Conservation (phyloP, 2,113 vertebrate genomes). For the Prunella fulvescens region DNA sequence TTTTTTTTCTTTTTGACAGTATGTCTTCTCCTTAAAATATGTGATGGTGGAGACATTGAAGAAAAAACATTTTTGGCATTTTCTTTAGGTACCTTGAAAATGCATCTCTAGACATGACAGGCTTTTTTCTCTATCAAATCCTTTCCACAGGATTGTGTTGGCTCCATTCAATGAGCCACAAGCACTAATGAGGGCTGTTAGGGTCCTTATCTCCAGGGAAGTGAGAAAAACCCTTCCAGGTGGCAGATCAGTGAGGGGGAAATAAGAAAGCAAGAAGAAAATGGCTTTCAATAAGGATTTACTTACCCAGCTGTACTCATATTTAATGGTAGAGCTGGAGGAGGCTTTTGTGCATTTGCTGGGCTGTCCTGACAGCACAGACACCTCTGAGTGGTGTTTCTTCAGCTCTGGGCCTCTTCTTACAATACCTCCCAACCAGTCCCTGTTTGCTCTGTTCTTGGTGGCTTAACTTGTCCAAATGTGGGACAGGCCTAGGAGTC, state of each 20-base stretch:
- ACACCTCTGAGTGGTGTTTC: not conserved
- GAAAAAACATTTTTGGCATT: not conserved
- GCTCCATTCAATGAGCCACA: not conserved
- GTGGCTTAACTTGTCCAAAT: not conserved
- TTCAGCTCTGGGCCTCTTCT: not conserved
- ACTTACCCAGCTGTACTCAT: not conserved
- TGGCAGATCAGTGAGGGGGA: not conserved
- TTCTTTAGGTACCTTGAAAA: not conserved
- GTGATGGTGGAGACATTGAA: not conserved
- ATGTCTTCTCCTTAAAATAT: not conserved
- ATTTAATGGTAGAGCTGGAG: not conserved
- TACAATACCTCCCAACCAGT: fast-evolving
- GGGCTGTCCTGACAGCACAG: not conserved
- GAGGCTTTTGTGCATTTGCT: not conserved
- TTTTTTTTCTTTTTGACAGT: not conserved
- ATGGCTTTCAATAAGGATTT: not conserved
- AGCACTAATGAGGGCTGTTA: not conserved
- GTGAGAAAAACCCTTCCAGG: not conserved
- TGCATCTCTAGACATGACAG: not conserved
- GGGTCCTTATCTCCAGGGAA: not conserved
- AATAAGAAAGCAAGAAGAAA: not conserved
- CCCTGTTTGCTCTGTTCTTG: not conserved
- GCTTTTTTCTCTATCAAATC: not conserved
- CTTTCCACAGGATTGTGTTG: not conserved
- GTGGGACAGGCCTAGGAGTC: not conserved